Base-by-base conservation (phyloP, 2,888 invertebrate species). In the Eupithecia inturbata region DNA sequence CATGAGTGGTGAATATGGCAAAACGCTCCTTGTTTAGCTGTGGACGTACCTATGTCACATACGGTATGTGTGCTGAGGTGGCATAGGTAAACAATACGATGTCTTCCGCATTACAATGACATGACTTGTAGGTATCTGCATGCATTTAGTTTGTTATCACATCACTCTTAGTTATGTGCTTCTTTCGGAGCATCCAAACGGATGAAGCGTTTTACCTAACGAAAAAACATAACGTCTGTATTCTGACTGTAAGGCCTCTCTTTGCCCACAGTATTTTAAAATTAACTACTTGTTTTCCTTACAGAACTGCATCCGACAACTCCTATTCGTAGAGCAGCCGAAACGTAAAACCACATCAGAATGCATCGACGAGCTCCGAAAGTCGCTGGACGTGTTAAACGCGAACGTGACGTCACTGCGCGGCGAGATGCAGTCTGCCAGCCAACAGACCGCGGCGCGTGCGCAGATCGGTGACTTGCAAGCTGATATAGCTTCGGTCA, bases 401-500 rank as follows among this genome's bases (percentile, higher is more conserved):
- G 92, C 95, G 0, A 96, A 96, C 77, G 94, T 97, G 80, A 92
- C 94, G 41, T 95, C 96, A 82, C 95, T 97, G 1, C 96, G 96
- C 78, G 93, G 95, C 0, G 96, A 97, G 81, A 95, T 97, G 75
- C 95, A 96, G 73, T 89, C 94, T 60, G 88, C 92, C 10, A 91
- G 88, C 2, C 92, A 92, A 77, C 91, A 94, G 78, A 92, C 86
- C 74, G 92, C 94, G n/a, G 83, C 96, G 66, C 90, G 95, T 72
- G 94, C 95, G n/a, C 96, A 97, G 82, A 90, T 97, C 14, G 95
- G 95, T 78, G 95, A 95, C 71, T 93, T 97, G 75, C 96, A 97
- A 85, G 94, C 95, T 69, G 97, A 97, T 82, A 91, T 97, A 57
- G 95, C 96, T 0, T 96, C 96, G 19, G 96, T 97, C 31, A 97